Evolutionary conservation across 2,888 invertebrate genomes (phyloP).

Genomic region (Chrysolina haemoptera): DNA sequence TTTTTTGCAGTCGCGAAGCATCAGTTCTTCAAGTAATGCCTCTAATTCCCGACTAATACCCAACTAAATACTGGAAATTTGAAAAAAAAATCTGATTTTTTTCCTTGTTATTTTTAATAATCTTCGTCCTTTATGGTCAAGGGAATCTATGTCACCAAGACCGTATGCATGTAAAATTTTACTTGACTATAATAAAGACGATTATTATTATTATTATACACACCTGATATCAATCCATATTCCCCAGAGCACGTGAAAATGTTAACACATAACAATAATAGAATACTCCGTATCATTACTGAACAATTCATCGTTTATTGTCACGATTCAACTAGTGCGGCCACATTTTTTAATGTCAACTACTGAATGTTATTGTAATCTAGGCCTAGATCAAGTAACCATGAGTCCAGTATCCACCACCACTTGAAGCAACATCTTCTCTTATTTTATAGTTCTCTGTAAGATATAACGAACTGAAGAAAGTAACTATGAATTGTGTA

Average conservation of each 20-base stretch:
- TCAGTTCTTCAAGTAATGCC: too few species aligned
- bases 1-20: too few species aligned
- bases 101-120: too few species aligned
- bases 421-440: slow-evolving; percentile 21
- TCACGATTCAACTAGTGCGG: slow-evolving; percentile 24
- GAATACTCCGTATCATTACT: slow-evolving; percentile 8
- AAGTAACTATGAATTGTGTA: too few species aligned
- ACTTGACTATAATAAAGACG: too few species aligned
- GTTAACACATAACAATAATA: slow-evolving; percentile 14
- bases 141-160: too few species aligned
- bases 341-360: slow-evolving; percentile 22
- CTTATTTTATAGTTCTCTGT: not conserved
- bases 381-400: slow-evolving; percentile 34
- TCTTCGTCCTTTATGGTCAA: too few species aligned
- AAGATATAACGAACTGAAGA: not conserved
- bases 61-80: too few species aligned
- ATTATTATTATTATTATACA: not conserved
- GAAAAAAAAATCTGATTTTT: too few species aligned
- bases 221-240: not conserved
- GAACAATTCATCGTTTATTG: slow-evolving; percentile 19
- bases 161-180: too few species aligned
- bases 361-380: slow-evolving; percentile 29
- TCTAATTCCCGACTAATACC: too few species aligned
- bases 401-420: slow-evolving; percentile 28
- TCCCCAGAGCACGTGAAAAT: slow-evolving; percentile 19